These are phyloP conservation scores for Melanocharis versteri DNA, from an alignment of 2,113 vertebrate species.

Conservation along the genomic window DNA sequence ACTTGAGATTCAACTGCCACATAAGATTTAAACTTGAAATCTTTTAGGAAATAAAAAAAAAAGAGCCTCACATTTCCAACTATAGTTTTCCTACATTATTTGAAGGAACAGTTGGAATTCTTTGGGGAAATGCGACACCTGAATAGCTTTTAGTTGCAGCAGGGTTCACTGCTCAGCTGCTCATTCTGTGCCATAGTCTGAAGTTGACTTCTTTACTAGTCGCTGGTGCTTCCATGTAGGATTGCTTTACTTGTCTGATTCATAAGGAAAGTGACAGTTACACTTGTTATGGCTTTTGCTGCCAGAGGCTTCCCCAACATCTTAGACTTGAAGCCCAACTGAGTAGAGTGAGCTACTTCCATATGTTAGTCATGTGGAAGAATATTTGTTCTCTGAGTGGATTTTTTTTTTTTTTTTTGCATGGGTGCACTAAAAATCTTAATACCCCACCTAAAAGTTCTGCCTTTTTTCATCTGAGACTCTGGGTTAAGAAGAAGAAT, in stretches of 20 bases:
- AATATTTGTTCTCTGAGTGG: not conserved
- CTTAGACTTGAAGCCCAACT: not conserved
- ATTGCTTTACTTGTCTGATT: not conserved
- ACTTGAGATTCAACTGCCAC: constrained; percentile 55
- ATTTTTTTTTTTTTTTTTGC: not conserved
- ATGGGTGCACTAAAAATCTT: not conserved
- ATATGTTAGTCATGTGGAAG: not conserved
- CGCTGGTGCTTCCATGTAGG: not conserved
- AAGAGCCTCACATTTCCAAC: constrained; percentile 66
- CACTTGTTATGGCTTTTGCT: constrained; percentile 8
- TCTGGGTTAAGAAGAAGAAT: not conserved
- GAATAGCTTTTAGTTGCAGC: not conserved
- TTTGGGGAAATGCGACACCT: constrained; percentile 5
- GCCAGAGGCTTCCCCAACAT: constrained; percentile 3
- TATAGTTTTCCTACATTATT: constrained; percentile 55
- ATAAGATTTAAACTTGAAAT: constrained; percentile 39
- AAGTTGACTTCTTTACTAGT: not conserved
- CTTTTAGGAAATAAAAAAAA: constrained; percentile 55
- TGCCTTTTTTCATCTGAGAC: not conserved
- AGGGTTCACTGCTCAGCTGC: not conserved
- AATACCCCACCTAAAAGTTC: not conserved
- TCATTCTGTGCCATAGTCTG: not conserved
- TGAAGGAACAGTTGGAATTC: constrained; percentile 46
- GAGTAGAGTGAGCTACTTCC: not conserved
- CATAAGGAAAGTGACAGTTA: not conserved